Evolutionary conservation across 2,113 vertebrate genomes (phyloP), one percentile per base, ranked within the genome.

Genomic region (Albula glossodonta): DNA sequence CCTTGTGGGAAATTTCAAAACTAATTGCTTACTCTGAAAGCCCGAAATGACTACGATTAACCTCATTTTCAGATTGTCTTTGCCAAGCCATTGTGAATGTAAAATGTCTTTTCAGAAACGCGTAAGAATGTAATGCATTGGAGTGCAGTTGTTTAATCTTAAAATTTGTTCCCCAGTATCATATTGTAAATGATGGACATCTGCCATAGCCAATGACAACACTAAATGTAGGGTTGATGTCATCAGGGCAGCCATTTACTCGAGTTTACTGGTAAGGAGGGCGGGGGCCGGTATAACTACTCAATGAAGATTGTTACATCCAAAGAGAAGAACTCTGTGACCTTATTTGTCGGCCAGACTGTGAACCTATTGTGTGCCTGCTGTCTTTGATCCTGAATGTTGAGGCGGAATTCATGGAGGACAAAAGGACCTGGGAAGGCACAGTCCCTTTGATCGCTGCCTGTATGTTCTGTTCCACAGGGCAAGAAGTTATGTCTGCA

Each of bases 21-120:
- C 70, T 83, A 83, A 86, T 86, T 83, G 79, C 81, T 82, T 78
- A 56, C 51, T 82, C 10, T 78, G 31, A 78, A 82, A 56, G 85
- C 66, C 81, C 51, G 57, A 83, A 86, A 86, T 86, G 78, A 78
- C 19, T 70, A 83, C 41, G 74, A 80, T 66, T 84, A 74, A 84
- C 86, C 83, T 80, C 49, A 83, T 84, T 87, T 53, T 15, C 80
- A 50, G 49, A 80, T 70, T 31, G 11, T 8, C 51, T 82, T 19
- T 50, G 12, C 60, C 56, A 81, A 74, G 31, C 70, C 6, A 31
- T 74, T 1, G 5, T 70, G 63, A 22, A 19, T 74, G 70, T 2
- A 22, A 74, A 74, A 25, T 74, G 6, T 63, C 12, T 63, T 13
- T 63, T 63, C 15, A 6, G 53, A 12, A 41, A 56, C 3, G 53